phyloP scores from a whole-genome alignment of 2,888 invertebrate species.

The Heterodera filipjevi region DNA sequence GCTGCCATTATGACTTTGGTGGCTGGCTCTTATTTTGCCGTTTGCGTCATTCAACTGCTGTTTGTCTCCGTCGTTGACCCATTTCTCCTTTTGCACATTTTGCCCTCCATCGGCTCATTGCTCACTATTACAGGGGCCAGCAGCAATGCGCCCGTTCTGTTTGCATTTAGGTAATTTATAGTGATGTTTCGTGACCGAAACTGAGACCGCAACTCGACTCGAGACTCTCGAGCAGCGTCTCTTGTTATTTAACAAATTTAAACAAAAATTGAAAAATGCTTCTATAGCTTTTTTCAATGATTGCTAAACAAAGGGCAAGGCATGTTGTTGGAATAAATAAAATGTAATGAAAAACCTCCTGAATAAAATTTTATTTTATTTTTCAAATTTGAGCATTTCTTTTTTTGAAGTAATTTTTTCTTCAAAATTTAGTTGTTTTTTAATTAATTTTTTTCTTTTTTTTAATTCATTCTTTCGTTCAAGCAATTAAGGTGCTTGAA shows the following conservation, averaged over 20 bases:
- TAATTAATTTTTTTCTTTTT: too few relatives aligned
- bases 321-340: too few relatives aligned
- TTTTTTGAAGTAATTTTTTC: too few relatives aligned
- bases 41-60: background rate
- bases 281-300: too few relatives aligned
- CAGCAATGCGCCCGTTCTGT: background rate
- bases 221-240: background rate
- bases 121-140: background rate
- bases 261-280: too few relatives aligned
- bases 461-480: too few relatives aligned
- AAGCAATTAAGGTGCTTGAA: too few relatives aligned
- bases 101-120: background rate
- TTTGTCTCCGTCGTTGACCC: background rate
- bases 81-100: background rate
- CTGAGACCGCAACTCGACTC: background rate
- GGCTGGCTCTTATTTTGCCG: background rate
- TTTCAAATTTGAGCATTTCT: too few relatives aligned
- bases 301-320: too few relatives aligned
- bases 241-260: background rate
- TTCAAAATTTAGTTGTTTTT: too few relatives aligned
- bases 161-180: background rate
- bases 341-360: too few relatives aligned
- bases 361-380: too few relatives aligned
- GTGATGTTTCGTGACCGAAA: background rate
- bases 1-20: constrained; percentile 1